Percentiles rank a stretch among this genome's conserved stretches.
phyloP scores from a whole-genome alignment of 2,113 vertebrate genomes.

The Furnarius figulus region DNA sequence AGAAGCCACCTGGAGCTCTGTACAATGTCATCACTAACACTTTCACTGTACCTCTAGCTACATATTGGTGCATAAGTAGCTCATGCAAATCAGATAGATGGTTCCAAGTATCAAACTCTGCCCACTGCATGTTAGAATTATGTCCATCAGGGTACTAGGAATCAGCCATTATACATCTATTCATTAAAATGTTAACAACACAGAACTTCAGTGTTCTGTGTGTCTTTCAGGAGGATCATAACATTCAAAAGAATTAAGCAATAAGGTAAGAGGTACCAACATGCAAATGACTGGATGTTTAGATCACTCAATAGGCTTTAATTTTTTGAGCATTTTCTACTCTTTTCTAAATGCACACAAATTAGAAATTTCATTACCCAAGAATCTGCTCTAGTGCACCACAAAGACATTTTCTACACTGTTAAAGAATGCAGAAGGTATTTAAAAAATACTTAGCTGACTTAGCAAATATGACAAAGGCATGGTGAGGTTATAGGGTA shows the following conservation, averaged over 20 bases:
- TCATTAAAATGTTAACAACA: not conserved
- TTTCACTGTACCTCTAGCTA: not conserved
- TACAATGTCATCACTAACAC: not conserved
- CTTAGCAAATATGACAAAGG: not conserved
- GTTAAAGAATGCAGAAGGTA: not conserved
- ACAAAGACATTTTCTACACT: not conserved
- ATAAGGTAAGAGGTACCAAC: not conserved
- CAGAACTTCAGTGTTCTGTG: not conserved
- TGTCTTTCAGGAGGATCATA: not conserved
- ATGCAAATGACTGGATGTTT: not conserved
- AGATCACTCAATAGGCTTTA: not conserved
- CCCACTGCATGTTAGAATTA: not conserved
- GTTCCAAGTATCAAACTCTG: not conserved
- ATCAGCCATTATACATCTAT: not conserved
- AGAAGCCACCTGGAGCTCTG: not conserved
- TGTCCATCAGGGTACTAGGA: not conserved
- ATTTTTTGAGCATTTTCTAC: not conserved
- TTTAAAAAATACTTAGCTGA: not conserved
- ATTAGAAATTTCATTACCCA: not conserved
- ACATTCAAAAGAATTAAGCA: not conserved
- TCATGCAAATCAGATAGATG: not conserved
- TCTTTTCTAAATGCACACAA: not conserved
- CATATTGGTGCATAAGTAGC: not conserved
- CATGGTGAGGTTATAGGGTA: not conserved
- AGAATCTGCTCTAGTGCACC: not conserved